Base-by-base conservation (phyloP, 1,140 invertebrate species). In the Armadillidium nasatum region DNA sequence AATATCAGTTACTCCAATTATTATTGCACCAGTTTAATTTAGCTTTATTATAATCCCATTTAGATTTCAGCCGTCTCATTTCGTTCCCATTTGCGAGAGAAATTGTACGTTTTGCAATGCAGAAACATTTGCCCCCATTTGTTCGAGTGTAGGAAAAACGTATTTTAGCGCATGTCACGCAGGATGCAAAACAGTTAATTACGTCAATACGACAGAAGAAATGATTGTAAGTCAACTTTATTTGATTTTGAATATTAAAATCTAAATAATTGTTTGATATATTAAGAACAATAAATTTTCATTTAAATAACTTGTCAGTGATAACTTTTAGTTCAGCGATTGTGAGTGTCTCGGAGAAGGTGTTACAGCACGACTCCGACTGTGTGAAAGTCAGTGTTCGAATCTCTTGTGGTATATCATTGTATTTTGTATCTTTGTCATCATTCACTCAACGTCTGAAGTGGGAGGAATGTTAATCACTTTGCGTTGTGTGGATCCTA, bases 131-230 rank as follows among this genome's bases (percentile, higher is more conserved):
- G 90, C 89, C 77, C 93, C 93, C 7, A 90, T 95, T 73, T 96
- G 94, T 82, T 92, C 92, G 66, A 85, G 85, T 23, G 91, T 94
- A 83, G 89, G 89, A 0, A 89, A 86, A 82, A 95, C 93, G 7
- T 96, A 95, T 84, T 90, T 93, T 82, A 94, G 93, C 67, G 91
- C 94, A 21, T 96, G 94, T 84, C 91, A 95, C 83, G 94, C 94
- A 50, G 94, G 94, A 22, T 96, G 94, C 83, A 85, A 85, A 67
- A 90, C 88, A 83, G 89, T 89, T 72, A 88, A 88, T 23, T 76
- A 75, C 66, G 66, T 75, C 9, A 71, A 70, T 21, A 76, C 74
- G 45, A 23, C 79, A 2, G 78, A 78, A 15, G 78, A 71, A 68
- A 71, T 74, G 11, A 44, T 74, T 70, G 74, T 78, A 67, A 66